These are phyloP conservation scores for Helicoverpa assulta DNA, from an alignment of 2,888 invertebrate species.

Conservation along the genomic window DNA sequence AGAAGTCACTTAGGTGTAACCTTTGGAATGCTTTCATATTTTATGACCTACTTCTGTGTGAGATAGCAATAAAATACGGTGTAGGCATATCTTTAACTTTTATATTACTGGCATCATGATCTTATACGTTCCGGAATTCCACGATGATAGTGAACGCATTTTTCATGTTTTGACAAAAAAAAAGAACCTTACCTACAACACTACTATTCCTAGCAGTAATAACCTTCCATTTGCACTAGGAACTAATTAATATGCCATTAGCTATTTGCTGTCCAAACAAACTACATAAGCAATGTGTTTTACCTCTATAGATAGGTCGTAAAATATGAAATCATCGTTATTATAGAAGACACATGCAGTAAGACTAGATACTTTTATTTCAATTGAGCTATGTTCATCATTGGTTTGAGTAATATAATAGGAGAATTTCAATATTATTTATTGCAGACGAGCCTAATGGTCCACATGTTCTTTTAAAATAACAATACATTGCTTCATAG, in stretches of 20 bases:
- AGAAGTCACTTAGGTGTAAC: slow-evolving; percentile 39
- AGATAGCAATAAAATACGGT: slow-evolving; percentile 50
- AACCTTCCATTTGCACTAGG: slow-evolving; percentile 24
- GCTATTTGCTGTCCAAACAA: slow-evolving; percentile 47
- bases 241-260: slow-evolving; percentile 56
- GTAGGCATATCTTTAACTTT: slow-evolving; percentile 31
- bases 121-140: slow-evolving; percentile 14
- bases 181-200: background rate
- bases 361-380: slow-evolving; percentile 1
- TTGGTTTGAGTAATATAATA: slow-evolving; percentile 1
- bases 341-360: background rate
- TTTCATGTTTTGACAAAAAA: background rate
- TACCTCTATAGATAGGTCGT: slow-evolving; percentile 7
- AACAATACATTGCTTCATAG: background rate
- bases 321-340: slow-evolving; percentile 28
- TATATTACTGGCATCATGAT: slow-evolving; percentile 25
- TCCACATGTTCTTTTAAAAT: background rate
- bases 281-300: slow-evolving; percentile 16
- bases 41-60: slow-evolving; percentile 41
- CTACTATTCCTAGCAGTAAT: background rate
- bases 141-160: slow-evolving; percentile 11
- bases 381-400: slow-evolving; percentile 3
- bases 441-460: background rate
- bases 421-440: background rate
- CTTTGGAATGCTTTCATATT: slow-evolving; percentile 42